Conservation (phyloP, 2,888 invertebrate species). For the Cephus nigrinus region DNA sequence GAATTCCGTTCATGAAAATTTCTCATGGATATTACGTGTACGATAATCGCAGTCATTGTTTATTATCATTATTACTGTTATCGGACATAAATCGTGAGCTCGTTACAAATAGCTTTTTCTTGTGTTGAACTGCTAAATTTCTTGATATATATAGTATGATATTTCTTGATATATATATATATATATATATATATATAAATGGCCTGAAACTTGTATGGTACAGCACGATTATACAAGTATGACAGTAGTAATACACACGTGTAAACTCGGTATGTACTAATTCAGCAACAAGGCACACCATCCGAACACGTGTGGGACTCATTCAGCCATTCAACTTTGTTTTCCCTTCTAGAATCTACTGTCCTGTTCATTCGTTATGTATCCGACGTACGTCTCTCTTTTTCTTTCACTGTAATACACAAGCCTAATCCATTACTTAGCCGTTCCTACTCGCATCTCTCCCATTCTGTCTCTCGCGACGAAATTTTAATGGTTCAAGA, state of each 20-base stretch:
- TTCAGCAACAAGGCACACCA: background rate
- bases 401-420: slow-evolving; percentile 11
- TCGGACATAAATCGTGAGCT: too few relatives aligned
- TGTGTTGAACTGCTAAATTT: too few relatives aligned
- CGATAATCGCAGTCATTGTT: too few relatives aligned
- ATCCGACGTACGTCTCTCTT: background rate
- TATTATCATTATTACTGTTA: too few relatives aligned
- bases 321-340: slow-evolving; percentile 34
- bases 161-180: background rate
- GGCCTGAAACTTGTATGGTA: background rate
- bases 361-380: background rate
- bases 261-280: background rate
- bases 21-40: too few relatives aligned
- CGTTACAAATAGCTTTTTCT: too few relatives aligned
- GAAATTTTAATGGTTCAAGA: too few relatives aligned
- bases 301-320: slow-evolving; percentile 44
- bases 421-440: too few relatives aligned
- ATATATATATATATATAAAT: background rate
- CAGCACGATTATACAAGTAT: background rate
- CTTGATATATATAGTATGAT: background rate
- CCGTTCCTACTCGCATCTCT: too few relatives aligned
- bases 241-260: background rate
- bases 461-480: too few relatives aligned
- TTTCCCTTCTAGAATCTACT: slow-evolving; percentile 1
- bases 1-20: too few relatives aligned